Base-by-base conservation (phyloP, 2,888 invertebrate species). In the Stenodema calcarata region DNA sequence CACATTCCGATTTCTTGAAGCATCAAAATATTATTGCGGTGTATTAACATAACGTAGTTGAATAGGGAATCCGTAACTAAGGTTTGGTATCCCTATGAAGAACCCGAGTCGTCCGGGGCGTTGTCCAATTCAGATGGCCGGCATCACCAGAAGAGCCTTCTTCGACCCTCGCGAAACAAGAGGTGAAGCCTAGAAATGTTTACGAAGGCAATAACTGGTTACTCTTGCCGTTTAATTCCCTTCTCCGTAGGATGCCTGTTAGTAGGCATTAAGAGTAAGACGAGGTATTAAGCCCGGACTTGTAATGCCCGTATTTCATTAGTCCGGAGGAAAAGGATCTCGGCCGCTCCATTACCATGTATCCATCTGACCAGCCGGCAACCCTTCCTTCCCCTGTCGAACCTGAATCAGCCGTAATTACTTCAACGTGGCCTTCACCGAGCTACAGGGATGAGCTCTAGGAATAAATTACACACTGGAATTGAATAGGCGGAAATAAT, bases 261-360 rank as follows among this genome's bases (percentile, higher is more conserved):
- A 79, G 79, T 18, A 47, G 79, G 79, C 79, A 79, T 79, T 79
- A 79, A 79, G 27, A 47, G 79, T 79, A 79, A 79, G 79, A 79
- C 79, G 47, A 79, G 50, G 50, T 47, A 79, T 79, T 79, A 79
- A 28, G 30, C 50, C 50, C 23, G 42, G 79, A 79, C 79, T 79
- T 79, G 79, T 79, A 79, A 79, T 28, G 50, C 47, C 76, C 79
- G 79, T 79, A 79, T 79, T 79, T 79, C 79, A 79, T 79, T 79
- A 79, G 50, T 12, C 47, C 79, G 79, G 44, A 50, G 79, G 50
- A 47, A 79, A 47, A 50, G 79, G 50, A 50, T 79, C 79, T 79
- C 30, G 70, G 47, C 28, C 50, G 27, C 50, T 79, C 79, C 79
- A 79, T 79, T 79, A 79, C 47, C 50, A 27, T 42, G n/a, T 23